Percentiles rank a stretch among this genome's conserved stretches.
Evolutionary conservation across 2,113 vertebrate genomes (phyloP).

Genomic region (Corydoras sp.): DNA sequence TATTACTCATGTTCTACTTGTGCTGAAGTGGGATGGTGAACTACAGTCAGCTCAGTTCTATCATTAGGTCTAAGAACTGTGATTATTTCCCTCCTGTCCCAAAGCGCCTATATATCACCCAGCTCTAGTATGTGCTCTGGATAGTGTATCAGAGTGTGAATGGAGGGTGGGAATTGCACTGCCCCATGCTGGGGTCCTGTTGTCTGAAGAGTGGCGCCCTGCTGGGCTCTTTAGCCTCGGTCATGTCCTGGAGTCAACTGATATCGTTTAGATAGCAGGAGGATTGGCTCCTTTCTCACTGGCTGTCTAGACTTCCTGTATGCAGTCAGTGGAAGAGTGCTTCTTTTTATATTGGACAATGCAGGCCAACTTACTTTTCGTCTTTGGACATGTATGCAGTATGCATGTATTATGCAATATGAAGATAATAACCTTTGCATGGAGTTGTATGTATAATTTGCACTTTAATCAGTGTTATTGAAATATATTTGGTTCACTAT

Average conservation of each 20-base stretch:
- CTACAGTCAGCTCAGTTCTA: no score
- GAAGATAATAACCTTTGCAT: no score
- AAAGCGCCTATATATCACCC: not conserved
- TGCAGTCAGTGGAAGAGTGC: constrained; percentile 11
- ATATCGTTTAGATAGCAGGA: constrained; percentile 55
- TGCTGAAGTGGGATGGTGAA: no score
- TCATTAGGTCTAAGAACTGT: no score
- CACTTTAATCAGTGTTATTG: no score
- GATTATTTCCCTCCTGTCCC: no score
- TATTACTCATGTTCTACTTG: no score
- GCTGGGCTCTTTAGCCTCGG: constrained; percentile 28
- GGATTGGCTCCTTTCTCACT: constrained; percentile 35
- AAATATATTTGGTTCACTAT: no score
- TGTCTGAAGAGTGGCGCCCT: constrained; percentile 32
- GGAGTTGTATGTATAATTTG: no score
- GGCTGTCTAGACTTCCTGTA: not conserved
- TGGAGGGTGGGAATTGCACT: constrained; percentile 25
- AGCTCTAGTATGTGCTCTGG: constrained; percentile 29
- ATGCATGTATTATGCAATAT: no score
- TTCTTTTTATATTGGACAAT: constrained; percentile 2
- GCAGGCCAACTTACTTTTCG: not conserved
- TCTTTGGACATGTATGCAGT: not conserved
- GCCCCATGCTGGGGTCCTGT: constrained; percentile 31
- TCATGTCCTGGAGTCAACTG: constrained; percentile 47
- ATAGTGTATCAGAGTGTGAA: constrained; percentile 32